Evolutionary conservation across 2,113 vertebrate genomes (phyloP).

Genomic region (Xenopus borealis): DNA sequence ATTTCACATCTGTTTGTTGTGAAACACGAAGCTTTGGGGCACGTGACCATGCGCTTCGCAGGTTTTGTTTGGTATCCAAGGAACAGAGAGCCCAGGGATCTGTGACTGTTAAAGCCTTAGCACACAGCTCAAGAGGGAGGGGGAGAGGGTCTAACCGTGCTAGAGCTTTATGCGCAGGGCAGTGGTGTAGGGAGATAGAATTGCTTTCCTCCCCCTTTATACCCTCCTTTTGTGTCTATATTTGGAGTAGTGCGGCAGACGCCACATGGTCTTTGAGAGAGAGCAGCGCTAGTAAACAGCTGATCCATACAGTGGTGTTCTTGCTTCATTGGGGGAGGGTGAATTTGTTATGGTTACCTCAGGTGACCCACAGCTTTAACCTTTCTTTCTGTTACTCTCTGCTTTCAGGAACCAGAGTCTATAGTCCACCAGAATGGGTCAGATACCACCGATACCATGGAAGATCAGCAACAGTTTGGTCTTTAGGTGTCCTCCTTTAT

Average conservation of each 20-base stretch:
- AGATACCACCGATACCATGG: conserved; percentile 94
- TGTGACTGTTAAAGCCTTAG: neutral
- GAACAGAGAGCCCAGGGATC: conserved; percentile 51
- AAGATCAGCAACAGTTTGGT: conserved; percentile 93
- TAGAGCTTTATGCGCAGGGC: neutral
- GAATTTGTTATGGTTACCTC: neutral
- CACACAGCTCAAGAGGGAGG: conserved; percentile 15
- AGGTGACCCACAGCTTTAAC: neutral
- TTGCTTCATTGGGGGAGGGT: conserved; percentile 36
- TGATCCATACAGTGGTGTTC: conserved; percentile 51
- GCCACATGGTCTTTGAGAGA: conserved; percentile 61
- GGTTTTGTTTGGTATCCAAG: conserved; percentile 76
- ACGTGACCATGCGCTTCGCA: conserved; percentile 75
- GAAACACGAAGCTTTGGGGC: conserved; percentile 75
- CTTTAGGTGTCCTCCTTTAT: conserved; percentile 89
- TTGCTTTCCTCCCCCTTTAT: conserved; percentile 50
- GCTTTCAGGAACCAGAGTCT: conserved; percentile 86
- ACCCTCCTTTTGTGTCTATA: conserved; percentile 67
- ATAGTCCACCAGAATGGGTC: conserved; percentile 97
- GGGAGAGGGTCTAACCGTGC: conserved; percentile 11
- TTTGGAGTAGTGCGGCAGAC: conserved; percentile 67
- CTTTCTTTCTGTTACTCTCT: neutral
- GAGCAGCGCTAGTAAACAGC: conserved; percentile 59
- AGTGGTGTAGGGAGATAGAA: conserved; percentile 7
- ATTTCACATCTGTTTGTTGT: conserved; percentile 91